A percentile compares a stretch with the other conserved stretches of the same genome.
Evolutionary conservation across 92 coral and sea anemone species (phyloP).

Genomic region (Umimayanthus chanpuru): DNA sequence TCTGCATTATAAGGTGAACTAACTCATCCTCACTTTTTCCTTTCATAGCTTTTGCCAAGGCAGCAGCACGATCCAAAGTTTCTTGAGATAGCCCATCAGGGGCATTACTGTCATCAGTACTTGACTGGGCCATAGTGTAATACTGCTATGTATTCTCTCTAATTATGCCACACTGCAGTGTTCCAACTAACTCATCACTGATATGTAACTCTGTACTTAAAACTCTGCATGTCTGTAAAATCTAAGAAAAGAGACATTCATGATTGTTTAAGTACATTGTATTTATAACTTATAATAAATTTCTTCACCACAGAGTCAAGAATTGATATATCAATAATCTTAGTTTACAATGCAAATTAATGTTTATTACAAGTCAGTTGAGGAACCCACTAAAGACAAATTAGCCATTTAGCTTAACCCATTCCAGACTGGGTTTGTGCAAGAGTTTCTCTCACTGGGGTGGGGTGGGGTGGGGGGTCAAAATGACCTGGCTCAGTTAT

Average conservation of each 20-base stretch:
- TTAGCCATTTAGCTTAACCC: no score
- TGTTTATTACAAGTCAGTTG: no score
- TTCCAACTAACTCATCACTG: not conserved
- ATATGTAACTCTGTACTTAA: not conserved
- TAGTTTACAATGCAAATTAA: no score
- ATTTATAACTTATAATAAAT: no score
- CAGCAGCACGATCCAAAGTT: slow-evolving; percentile 6
- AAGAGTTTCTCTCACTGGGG: no score
- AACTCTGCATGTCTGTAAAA: not conserved
- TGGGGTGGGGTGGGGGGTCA: no score
- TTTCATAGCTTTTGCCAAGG: slow-evolving; percentile 14
- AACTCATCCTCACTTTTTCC: slow-evolving; percentile 27
- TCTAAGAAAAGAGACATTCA: not conserved
- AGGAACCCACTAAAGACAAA: no score
- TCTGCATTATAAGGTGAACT: not conserved
- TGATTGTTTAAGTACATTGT: no score
- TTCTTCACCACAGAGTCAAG: no score
- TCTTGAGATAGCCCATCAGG: not conserved
- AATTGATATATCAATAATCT: no score
- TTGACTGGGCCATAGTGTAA: not conserved
- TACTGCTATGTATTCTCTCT: not conserved
- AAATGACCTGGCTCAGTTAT: no score
- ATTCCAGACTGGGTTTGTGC: no score
- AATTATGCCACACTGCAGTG: not conserved
- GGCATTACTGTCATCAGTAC: not conserved